Evolutionary conservation across 2,888 invertebrate genomes (phyloP).

Genomic region (Noctua pronuba): DNA sequence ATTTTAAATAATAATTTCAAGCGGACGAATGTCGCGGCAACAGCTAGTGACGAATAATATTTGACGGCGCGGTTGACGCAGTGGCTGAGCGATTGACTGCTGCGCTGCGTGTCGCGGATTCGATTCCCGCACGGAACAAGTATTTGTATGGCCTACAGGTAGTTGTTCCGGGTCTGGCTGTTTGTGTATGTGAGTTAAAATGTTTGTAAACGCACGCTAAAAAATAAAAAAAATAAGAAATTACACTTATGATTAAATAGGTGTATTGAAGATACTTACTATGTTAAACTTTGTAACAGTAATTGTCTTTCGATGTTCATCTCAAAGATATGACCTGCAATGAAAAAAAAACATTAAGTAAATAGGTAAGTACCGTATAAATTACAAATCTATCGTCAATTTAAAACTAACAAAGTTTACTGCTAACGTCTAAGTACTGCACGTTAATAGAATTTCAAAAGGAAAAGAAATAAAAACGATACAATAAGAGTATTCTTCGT

Average conservation of each 20-base stretch:
- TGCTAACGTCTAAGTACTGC: background rate
- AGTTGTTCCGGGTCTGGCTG: too few relatives aligned
- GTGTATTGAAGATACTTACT: conserved; percentile 54
- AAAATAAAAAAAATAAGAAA: too few relatives aligned
- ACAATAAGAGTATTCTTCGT: conserved; percentile 17
- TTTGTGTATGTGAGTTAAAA: too few relatives aligned
- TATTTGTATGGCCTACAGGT: too few relatives aligned
- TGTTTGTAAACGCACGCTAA: too few relatives aligned
- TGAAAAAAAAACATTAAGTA: conserved; percentile 7
- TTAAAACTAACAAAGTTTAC: conserved; percentile 12
- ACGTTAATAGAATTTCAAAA: conserved; percentile 16
- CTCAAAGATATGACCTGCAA: conserved; percentile 55
- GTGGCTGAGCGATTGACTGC: too few relatives aligned
- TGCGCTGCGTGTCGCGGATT: too few relatives aligned
- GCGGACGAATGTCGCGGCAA: too few relatives aligned
- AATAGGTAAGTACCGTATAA: background rate
- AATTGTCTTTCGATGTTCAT: conserved; percentile 45
- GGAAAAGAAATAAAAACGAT: conserved; percentile 22
- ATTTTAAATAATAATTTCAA: too few relatives aligned
- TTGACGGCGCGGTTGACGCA: too few relatives aligned
- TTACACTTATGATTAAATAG: background rate
- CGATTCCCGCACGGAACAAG: too few relatives aligned
- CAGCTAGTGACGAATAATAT: too few relatives aligned
- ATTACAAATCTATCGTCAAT: conserved; percentile 11
- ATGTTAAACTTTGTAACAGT: conserved; percentile 28